A percentile compares a stretch with the other conserved stretches of the same genome.
These are phyloP conservation scores for Carapus acus DNA, from an alignment of 2,797 vertebrate species.

Conservation along the genomic window DNA sequence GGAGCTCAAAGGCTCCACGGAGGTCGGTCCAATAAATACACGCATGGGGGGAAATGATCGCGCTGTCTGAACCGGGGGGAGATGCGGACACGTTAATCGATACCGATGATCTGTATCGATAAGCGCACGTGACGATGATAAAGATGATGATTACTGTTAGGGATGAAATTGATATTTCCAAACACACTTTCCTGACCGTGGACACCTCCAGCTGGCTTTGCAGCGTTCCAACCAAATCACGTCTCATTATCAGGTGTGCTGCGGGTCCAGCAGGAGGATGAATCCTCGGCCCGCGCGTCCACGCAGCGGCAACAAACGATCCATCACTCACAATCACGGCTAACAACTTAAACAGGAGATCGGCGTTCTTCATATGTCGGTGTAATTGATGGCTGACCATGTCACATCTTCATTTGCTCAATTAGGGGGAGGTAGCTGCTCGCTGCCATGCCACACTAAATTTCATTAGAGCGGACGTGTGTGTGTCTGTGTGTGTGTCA, in stretches of 20 bases:
- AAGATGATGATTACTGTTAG: too few relatives aligned
- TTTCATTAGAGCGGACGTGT: conserved; percentile 63
- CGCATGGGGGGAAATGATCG: too few relatives aligned
- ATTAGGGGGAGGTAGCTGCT: conserved; percentile 61
- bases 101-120: too few relatives aligned
- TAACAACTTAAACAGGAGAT: conserved; percentile 50
- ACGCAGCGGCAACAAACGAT: conserved; percentile 20
- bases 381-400: conserved; percentile 71
- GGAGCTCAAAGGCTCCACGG: conserved; percentile 35
- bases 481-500: conserved; percentile 22
- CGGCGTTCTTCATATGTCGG: conserved; percentile 51
- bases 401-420: conserved; percentile 71
- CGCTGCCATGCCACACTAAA: conserved; percentile 56
- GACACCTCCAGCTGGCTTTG: too few relatives aligned
- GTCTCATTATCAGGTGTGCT: too few relatives aligned
- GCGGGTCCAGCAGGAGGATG: conserved; percentile 2
- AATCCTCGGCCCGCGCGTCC: conserved; percentile 9
- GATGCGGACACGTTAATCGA: too few relatives aligned
- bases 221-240: too few relatives aligned
- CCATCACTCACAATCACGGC: conserved; percentile 44
- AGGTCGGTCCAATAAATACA: conserved; percentile 6
- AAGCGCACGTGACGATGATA: too few relatives aligned
- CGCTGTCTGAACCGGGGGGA: too few relatives aligned
- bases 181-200: too few relatives aligned
- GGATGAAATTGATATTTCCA: too few relatives aligned